Conservation (phyloP, 1,140 invertebrate species). For the Orchestia grillus region DNA sequence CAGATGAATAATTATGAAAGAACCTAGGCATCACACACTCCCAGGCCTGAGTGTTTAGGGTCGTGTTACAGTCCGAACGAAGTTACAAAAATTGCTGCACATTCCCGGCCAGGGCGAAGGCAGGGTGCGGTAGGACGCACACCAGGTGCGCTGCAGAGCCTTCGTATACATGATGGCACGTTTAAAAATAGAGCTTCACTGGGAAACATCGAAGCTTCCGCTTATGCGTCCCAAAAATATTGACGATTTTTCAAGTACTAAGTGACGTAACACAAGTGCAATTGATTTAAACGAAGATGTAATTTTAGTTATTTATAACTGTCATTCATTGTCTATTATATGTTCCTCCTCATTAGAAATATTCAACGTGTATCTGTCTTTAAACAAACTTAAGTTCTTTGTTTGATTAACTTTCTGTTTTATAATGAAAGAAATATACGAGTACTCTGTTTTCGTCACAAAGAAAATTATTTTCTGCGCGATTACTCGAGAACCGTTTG, state of each 20-base stretch:
- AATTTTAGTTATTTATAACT: not conserved
- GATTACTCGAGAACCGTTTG: not conserved
- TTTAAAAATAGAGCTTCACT: not conserved
- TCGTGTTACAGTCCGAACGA: not conserved
- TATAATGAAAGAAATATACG: not conserved
- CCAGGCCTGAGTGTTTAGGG: not conserved
- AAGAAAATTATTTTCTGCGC: not conserved
- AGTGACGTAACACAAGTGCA: not conserved
- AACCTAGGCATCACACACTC: not conserved
- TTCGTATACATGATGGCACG: not conserved
- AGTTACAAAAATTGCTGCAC: not conserved
- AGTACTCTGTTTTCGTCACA: not conserved
- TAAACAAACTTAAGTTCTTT: not conserved
- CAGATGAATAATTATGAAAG: not conserved
- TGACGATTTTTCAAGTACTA: not conserved
- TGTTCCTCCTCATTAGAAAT: not conserved
- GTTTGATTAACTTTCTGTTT: not conserved
- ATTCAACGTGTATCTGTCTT: not conserved
- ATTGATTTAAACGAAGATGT: not conserved
- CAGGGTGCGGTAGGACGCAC: not conserved
- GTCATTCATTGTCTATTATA: not conserved
- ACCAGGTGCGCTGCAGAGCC: not conserved
- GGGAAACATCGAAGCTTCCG: not conserved
- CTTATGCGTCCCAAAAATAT: not conserved
- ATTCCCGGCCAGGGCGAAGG: not conserved